A percentile compares a stretch with the other conserved stretches of the same genome.
Evolutionary conservation across 1,140 invertebrate species (phyloP).

Genomic region (Ephestia elutella): DNA sequence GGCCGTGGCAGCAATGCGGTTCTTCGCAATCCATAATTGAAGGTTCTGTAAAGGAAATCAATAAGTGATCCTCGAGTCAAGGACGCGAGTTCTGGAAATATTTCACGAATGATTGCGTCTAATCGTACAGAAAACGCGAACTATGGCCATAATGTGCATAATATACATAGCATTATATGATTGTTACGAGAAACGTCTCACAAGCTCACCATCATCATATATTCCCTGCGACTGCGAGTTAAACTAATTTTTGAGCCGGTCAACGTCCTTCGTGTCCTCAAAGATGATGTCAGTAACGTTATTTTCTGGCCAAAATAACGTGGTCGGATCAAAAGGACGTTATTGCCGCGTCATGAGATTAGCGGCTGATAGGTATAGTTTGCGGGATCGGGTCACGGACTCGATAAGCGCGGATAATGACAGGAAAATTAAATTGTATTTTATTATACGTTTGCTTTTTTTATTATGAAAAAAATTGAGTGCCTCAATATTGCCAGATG

Average conservation of each 20-base stretch:
- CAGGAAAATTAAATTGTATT: background rate
- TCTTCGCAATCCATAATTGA: constrained; percentile 8
- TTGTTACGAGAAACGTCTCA: no score
- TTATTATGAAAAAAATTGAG: no score
- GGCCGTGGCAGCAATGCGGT: background rate
- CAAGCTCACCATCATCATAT: no score
- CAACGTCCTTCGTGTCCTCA: no score
- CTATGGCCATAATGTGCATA: no score
- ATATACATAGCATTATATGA: no score
- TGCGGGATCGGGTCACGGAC: background rate
- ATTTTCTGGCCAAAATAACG: background rate
- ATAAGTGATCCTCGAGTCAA: constrained; percentile 7
- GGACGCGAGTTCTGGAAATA: constrained; percentile 8
- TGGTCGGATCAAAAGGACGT: background rate
- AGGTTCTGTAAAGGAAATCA: constrained; percentile 10
- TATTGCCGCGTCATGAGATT: background rate
- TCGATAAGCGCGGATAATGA: background rate
- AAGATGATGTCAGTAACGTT: background rate
- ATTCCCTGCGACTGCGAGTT: no score
- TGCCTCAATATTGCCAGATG: no score
- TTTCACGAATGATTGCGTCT: constrained; percentile 11
- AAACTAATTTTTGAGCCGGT: no score
- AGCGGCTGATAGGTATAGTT: background rate
- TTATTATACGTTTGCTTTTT: no score
- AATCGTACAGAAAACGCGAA: constrained; percentile 7